Evolutionary conservation across 2,113 vertebrate genomes (phyloP).

Genomic region (Noctilio leporinus): DNA sequence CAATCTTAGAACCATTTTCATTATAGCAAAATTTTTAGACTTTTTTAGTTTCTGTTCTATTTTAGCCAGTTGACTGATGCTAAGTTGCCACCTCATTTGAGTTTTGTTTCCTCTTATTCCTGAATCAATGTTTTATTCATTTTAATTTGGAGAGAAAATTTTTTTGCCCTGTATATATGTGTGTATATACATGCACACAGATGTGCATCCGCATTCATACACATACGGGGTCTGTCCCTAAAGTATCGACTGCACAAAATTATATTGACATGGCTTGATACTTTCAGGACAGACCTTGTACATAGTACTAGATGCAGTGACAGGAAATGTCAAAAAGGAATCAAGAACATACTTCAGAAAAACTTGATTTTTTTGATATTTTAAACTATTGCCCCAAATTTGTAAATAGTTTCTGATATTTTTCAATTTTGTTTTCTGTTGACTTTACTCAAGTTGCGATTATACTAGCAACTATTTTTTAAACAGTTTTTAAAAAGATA

Average conservation of each 20-base stretch:
- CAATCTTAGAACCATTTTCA: not conserved
- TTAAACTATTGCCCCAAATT: not conserved
- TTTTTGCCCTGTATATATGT: not conserved
- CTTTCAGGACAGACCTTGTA: too few species aligned
- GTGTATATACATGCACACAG: not conserved
- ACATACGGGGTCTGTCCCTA: too few species aligned
- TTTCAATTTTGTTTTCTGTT: not conserved
- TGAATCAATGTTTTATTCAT: not conserved
- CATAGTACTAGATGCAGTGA: not conserved
- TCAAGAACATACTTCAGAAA: not conserved
- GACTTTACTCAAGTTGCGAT: not conserved
- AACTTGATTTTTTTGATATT: not conserved
- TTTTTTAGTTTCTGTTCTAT: not conserved
- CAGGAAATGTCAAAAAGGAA: not conserved
- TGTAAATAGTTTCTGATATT: not conserved
- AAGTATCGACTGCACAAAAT: too few species aligned
- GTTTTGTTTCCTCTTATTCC: not conserved
- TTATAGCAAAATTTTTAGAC: not conserved
- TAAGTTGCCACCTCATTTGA: not conserved
- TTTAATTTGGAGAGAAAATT: not conserved
- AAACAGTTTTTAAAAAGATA: too few species aligned
- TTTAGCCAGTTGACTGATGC: not conserved
- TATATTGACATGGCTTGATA: too few species aligned
- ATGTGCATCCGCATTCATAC: too few species aligned
- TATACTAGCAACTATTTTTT: not conserved